Evolutionary conservation across 2,113 vertebrate species (phyloP).

Genomic region (Peromyscus maniculatus): DNA sequence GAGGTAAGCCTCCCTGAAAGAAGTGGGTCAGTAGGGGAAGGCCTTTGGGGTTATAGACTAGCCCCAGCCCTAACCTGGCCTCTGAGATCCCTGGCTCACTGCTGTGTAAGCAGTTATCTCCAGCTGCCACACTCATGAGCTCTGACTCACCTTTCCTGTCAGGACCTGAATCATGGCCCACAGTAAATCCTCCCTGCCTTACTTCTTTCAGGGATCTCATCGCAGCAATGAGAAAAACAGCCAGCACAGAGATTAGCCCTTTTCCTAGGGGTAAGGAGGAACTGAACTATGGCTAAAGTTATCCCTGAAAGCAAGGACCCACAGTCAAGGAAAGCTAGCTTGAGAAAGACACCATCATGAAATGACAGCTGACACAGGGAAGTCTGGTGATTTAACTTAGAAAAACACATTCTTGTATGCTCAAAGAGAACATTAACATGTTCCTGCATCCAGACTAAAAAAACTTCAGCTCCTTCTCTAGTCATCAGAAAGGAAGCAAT

Average conservation of each 20-base stretch:
- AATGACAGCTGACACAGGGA: background rate
- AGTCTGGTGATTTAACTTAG: constrained; percentile 19
- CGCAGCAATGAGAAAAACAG: background rate
- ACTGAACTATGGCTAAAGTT: background rate
- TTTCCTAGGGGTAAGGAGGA: background rate
- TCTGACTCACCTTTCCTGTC: background rate
- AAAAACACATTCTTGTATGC: constrained; percentile 50
- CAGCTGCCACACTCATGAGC: background rate
- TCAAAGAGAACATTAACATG: constrained; percentile 60
- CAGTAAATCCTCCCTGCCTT: background rate
- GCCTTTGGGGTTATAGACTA: background rate
- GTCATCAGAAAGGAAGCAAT: constrained; percentile 60
- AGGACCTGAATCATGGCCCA: background rate
- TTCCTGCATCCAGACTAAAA: constrained; percentile 54
- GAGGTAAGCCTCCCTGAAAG: background rate
- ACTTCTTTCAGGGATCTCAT: background rate
- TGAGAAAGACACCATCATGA: background rate
- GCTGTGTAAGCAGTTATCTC: background rate
- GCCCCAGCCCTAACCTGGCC: background rate
- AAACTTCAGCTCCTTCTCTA: constrained; percentile 37
- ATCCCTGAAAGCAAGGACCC: background rate
- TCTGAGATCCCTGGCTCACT: background rate
- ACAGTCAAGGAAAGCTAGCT: constrained; percentile 4
- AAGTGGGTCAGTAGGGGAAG: background rate
- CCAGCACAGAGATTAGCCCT: background rate